These are phyloP conservation scores for Cantharis flavilabris DNA, from an alignment of 2,888 invertebrate species.

Conservation along the genomic window DNA sequence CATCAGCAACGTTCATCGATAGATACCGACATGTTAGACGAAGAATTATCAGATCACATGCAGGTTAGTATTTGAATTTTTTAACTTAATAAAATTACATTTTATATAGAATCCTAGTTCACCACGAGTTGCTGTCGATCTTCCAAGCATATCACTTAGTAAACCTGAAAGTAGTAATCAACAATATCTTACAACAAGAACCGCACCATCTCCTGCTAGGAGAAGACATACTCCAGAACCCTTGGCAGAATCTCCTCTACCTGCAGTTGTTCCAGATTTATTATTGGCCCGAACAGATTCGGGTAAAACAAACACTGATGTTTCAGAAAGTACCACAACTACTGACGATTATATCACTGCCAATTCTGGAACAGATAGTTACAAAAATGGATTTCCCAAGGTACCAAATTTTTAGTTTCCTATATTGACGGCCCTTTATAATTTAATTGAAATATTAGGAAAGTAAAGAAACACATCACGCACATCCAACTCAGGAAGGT, in stretches of 20 bases:
- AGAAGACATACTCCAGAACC: conserved; percentile 34
- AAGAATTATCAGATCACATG: conserved; percentile 69
- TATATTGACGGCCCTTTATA: not conserved
- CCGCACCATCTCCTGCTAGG: conserved; percentile 37
- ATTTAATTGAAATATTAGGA: conserved; percentile 6
- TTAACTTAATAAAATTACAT: not conserved
- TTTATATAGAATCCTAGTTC: conserved; percentile 35
- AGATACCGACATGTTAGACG: conserved; percentile 81
- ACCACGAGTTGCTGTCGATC: conserved; percentile 26
- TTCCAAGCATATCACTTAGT: conserved; percentile 37
- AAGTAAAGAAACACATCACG: conserved; percentile 12
- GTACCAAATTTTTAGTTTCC: conserved; percentile 51
- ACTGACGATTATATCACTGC: conserved; percentile 89
- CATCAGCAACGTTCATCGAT: conserved; percentile 86
- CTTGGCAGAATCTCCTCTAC: conserved; percentile 50
- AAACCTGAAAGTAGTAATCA: conserved; percentile 34
- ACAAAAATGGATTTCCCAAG: conserved; percentile 68
- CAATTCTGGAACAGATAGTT: conserved; percentile 70
- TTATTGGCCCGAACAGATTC: conserved; percentile 72
- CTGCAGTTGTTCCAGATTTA: conserved; percentile 53
- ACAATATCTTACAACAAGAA: conserved; percentile 39
- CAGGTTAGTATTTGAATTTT: conserved; percentile 53
- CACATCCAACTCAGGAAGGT: conserved; percentile 62
- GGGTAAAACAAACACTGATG: conserved; percentile 73
- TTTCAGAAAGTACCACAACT: conserved; percentile 86